Evolutionary conservation across 2,113 vertebrate species (phyloP).

Genomic region (Thymallus thymallus): DNA sequence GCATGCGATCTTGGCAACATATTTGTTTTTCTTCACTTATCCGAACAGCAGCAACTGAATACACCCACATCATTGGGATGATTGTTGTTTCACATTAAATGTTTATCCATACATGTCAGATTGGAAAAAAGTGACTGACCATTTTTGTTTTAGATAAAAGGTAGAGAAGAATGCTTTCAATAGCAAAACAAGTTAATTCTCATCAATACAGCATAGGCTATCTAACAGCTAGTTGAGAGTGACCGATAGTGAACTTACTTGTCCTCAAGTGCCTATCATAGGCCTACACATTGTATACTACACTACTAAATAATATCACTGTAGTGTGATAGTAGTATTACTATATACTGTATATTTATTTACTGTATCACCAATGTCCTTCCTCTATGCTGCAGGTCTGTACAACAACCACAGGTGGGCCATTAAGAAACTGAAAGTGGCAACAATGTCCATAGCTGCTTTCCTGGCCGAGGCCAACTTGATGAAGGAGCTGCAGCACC

Average conservation of each 20-base stretch:
- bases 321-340: no score
- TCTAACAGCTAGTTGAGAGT: neutral
- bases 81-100: constrained; percentile 10
- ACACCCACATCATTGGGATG: constrained; percentile 23
- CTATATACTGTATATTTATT: no score
- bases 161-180: constrained; percentile 25
- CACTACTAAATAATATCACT: no score
- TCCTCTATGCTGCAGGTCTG: constrained; percentile 66
- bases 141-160: neutral
- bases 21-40: constrained; percentile 27
- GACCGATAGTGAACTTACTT: neutral
- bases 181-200: constrained; percentile 7
- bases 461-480: constrained; percentile 96
- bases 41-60: constrained; percentile 23
- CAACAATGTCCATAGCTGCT: constrained; percentile 91
- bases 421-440: constrained; percentile 91
- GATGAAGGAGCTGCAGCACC: constrained; percentile 95
- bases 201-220: neutral
- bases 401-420: constrained; percentile 90
- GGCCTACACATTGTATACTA: neutral
- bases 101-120: constrained; percentile 12
- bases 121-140: neutral
- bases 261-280: neutral
- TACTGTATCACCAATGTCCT: neutral
- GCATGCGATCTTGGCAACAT: constrained; percentile 23